Evolutionary conservation across 2,797 vertebrate species (phyloP), one percentile per base, ranked within the genome.

Genomic region (Sebastes dallii): DNA sequence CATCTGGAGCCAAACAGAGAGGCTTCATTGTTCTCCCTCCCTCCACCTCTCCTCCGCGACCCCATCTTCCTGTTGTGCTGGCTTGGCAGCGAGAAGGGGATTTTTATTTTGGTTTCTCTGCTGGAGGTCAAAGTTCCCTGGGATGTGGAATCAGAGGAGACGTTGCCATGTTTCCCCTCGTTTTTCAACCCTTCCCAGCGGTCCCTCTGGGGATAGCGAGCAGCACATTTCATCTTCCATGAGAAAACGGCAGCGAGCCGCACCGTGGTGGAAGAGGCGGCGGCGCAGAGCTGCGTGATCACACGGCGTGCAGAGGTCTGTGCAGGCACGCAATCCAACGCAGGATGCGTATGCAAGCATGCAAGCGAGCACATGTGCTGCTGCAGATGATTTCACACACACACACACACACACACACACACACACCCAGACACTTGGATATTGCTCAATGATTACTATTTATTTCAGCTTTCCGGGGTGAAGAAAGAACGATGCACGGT

Each of bases 81-180:
- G 72, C 80, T 92, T 92, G 88, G 89, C 88, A 54, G 79, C 66
- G 12, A 86, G 75, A 82, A 83, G 86, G 86, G 91, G 84, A 89
- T 91, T 93, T 94, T 91, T 93, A 87, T 91, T 91, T 91, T 91
- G 89, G 88, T 92, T 91, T 92, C 89, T 92, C 89, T 91, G 90
- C 88, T 91, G 87, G 89, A 92, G 93, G 91, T 93, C 90, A 93
- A 78, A 85, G 91, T 93, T 94, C 88, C 82, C 64, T 77, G 86
- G 90, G 91, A 91, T 91, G 89, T 90, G 86, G 90, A 93, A 92
- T 88, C 91, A 86, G 90, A 94, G 89, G 83, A 91, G 85, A 90
- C 72, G 87, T 86, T 88, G 90, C 90, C 87, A 93, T 92, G 87
- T 86, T 85, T 77, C 75, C 88, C 82, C 71, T 79, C 62, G 9